These are phyloP conservation scores for Glyptemys insculpta DNA, from an alignment of 2,797 vertebrate species.

Conservation along the genomic window DNA sequence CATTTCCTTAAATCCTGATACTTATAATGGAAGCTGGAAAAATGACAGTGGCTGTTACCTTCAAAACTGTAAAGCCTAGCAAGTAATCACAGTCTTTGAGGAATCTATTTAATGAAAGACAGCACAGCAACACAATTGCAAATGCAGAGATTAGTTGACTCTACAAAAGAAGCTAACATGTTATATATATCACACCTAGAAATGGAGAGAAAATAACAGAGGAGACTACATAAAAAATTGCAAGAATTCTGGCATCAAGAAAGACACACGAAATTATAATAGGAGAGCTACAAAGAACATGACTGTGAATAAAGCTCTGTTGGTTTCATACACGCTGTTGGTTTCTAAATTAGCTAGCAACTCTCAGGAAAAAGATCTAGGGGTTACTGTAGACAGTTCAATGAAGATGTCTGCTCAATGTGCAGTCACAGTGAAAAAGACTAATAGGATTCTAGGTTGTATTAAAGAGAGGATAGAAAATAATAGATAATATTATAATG, in stretches of 20 bases:
- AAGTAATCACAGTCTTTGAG: background rate
- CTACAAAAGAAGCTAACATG: background rate
- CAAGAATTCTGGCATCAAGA: slow-evolving; percentile 6
- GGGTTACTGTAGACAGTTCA: slow-evolving; percentile 36
- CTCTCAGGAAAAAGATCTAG: slow-evolving; percentile 52
- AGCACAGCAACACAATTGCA: background rate
- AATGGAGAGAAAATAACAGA: background rate
- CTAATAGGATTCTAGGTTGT: slow-evolving; percentile 44
- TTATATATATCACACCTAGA: background rate
- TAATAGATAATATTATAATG: background rate
- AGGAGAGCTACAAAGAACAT: background rate
- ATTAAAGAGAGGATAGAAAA: slow-evolving; percentile 45
- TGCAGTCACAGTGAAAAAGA: slow-evolving; percentile 57
- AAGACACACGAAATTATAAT: slow-evolving; percentile 10
- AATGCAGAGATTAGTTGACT: background rate
- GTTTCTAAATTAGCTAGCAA: slow-evolving; percentile 55
- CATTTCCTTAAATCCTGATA: slow-evolving; percentile 29
- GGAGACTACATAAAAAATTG: background rate
- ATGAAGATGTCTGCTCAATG: slow-evolving; percentile 54
- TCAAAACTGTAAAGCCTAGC: background rate
- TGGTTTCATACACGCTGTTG: background rate
- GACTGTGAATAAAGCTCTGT: background rate
- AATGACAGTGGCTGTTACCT: slow-evolving; percentile 46
- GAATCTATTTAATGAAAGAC: background rate
- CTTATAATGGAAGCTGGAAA: slow-evolving; percentile 46